Evolutionary conservation across 2,113 vertebrate genomes (phyloP).

Genomic region (Nestor notabilis): DNA sequence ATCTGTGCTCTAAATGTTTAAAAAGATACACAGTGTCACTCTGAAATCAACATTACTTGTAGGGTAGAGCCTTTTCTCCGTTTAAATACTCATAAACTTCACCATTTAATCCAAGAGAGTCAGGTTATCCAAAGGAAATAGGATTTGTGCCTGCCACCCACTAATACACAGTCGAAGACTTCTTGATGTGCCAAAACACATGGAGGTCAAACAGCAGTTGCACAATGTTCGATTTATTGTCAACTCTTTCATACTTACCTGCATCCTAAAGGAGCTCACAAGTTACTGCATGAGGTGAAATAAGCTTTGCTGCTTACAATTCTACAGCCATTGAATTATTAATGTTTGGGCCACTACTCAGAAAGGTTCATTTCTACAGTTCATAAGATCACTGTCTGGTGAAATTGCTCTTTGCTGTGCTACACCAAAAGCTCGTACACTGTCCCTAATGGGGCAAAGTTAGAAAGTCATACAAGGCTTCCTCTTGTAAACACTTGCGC

Average conservation of each 20-base stretch:
- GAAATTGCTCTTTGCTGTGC: background rate
- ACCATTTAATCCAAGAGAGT: background rate
- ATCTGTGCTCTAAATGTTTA: background rate
- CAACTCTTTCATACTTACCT: background rate
- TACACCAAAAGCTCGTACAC: background rate
- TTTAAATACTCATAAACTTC: background rate
- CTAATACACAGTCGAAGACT: background rate
- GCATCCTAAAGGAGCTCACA: background rate
- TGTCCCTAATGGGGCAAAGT: background rate
- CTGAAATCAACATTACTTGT: background rate
- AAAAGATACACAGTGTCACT: background rate
- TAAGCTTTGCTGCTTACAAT: background rate
- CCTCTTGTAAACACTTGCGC: background rate
- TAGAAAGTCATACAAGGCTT: conserved; percentile 20
- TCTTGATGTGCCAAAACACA: background rate
- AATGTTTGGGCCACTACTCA: background rate
- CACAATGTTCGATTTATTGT: background rate
- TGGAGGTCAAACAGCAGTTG: background rate
- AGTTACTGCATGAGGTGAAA: background rate
- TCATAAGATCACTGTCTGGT: background rate
- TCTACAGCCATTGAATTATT: background rate
- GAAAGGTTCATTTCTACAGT: background rate
- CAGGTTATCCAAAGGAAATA: background rate
- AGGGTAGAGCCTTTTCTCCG: background rate
- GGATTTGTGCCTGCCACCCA: background rate